These are phyloP conservation scores for Oncorhynchus mykiss DNA, from an alignment of 2,113 vertebrate genomes.

Conservation along the genomic window DNA sequence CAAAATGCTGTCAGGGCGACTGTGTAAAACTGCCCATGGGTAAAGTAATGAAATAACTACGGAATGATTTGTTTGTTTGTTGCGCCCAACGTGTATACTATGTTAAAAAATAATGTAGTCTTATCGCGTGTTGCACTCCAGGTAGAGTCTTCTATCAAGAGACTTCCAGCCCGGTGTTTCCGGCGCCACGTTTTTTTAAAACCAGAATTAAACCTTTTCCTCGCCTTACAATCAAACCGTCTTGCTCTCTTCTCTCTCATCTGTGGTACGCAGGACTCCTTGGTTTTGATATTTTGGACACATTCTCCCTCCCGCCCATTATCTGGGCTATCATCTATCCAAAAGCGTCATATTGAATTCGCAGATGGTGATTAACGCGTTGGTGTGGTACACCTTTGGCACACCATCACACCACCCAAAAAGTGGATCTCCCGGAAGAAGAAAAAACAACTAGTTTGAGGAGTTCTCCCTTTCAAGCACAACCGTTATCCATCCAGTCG, in stretches of 20 bases:
- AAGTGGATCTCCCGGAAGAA: background rate
- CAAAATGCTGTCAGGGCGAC: background rate
- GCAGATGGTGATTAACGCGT: background rate
- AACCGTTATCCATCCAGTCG: background rate
- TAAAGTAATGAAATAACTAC: background rate
- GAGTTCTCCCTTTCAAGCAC: background rate
- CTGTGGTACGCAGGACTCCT: constrained; percentile 17
- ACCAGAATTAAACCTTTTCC: background rate
- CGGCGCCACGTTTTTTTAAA: constrained; percentile 40
- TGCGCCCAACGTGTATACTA: constrained; percentile 7
- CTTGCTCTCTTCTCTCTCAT: constrained; percentile 25
- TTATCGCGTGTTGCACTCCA: constrained; percentile 35
- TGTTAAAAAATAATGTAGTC: background rate
- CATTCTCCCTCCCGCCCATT: constrained; percentile 33
- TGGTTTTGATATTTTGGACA: constrained; percentile 35
- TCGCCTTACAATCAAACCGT: constrained; percentile 34
- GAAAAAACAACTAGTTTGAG: background rate
- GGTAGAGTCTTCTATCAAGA: constrained; percentile 35
- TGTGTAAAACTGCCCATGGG: background rate
- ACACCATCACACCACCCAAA: background rate
- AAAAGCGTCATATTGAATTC: background rate
- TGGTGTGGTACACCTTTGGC: background rate
- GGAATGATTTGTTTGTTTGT: background rate
- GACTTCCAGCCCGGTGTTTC: constrained; percentile 35
- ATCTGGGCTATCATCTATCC: background rate